phyloP scores from a whole-genome alignment of 2,113 vertebrate species.

The Mobula birostris region DNA sequence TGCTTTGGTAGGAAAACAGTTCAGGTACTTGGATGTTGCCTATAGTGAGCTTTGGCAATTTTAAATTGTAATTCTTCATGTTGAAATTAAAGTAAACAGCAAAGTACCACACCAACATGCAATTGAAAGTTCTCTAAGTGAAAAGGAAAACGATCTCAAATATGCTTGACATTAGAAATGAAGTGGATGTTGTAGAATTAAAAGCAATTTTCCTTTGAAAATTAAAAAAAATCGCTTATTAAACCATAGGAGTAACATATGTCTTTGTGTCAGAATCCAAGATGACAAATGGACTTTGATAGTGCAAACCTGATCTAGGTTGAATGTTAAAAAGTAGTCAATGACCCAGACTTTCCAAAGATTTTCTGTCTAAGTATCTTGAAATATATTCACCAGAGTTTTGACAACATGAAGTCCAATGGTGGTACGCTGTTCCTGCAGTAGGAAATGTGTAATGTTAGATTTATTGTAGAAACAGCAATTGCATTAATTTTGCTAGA shows the following conservation, averaged over 20 bases:
- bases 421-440: no score
- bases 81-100: not conserved
- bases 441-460: no score
- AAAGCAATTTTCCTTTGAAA: not conserved
- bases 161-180: not conserved
- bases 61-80: not conserved
- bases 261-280: not conserved
- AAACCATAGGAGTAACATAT: not conserved
- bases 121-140: not conserved
- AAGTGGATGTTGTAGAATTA: constrained; percentile 13
- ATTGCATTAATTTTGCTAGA: no score
- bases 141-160: not conserved
- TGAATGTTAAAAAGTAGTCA: not conserved
- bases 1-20: not conserved
- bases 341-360: no score
- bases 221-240: not conserved
- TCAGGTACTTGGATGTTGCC: not conserved
- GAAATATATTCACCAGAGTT: no score
- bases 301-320: not conserved
- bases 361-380: no score
- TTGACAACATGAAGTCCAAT: no score
- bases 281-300: not conserved
- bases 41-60: no score
- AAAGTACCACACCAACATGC: not conserved
- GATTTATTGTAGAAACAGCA: no score